A percentile compares a stretch with the other conserved stretches of the same genome.
Conservation (phyloP, 2,113 vertebrate species). For the Helogale parvula region DNA sequence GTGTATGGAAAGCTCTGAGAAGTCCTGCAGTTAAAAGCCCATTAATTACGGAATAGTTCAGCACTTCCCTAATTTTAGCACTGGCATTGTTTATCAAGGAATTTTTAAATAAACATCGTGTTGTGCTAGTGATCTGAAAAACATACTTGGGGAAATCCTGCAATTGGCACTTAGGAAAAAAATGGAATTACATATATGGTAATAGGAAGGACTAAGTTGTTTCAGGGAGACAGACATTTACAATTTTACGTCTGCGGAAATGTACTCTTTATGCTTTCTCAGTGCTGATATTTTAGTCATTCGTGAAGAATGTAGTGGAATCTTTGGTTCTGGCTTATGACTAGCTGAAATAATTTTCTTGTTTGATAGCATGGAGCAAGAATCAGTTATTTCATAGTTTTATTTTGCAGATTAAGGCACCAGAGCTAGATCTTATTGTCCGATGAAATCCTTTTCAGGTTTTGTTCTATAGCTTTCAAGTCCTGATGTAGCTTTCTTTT, state of each 20-base stretch:
- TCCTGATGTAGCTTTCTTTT: conserved; percentile 49
- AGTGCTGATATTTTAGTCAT: not conserved
- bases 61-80: not conserved
- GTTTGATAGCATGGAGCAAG: not conserved
- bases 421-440: conserved; percentile 11
- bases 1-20: not conserved
- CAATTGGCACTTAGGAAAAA: not conserved
- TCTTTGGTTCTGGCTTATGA: not conserved
- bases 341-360: conserved; percentile 21
- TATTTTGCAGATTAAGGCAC: not conserved
- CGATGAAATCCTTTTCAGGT: conserved; percentile 39
- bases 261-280: not conserved
- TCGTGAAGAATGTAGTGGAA: not conserved
- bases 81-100: not conserved
- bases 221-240: not conserved
- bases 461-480: conserved; percentile 36
- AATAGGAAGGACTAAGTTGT: not conserved
- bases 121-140: not conserved
- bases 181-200: not conserved
- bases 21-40: not conserved
- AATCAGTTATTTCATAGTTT: conserved; percentile 6
- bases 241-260: not conserved
- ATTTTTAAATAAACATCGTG: not conserved
- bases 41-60: not conserved
- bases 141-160: not conserved